Percentiles rank a stretch among this genome's conserved stretches.
These are phyloP conservation scores for Archips crataeganus DNA, from an alignment of 2,888 invertebrate species.

Conservation along the genomic window DNA sequence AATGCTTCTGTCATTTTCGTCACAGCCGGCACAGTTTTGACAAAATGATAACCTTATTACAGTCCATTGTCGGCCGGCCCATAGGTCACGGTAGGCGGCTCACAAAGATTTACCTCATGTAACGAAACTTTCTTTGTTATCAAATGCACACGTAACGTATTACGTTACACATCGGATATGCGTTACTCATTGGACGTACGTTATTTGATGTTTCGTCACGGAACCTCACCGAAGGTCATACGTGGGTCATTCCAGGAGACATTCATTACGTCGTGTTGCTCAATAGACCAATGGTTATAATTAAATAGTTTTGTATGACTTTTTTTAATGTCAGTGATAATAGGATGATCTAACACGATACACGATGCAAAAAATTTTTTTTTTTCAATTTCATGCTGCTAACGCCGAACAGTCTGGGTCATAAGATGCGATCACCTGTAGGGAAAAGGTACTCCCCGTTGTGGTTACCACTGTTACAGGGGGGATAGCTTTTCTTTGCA, in stretches of 20 bases:
- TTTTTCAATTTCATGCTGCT: background rate
- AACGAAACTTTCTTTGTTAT: slow-evolving; percentile 42
- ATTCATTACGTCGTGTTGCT: slow-evolving; percentile 26
- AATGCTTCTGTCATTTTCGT: background rate
- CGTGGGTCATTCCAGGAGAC: slow-evolving; percentile 21
- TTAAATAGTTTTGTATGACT: slow-evolving; percentile 18
- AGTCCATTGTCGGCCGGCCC: slow-evolving; percentile 18
- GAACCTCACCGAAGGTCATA: slow-evolving; percentile 37
- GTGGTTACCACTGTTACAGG: too few relatives aligned
- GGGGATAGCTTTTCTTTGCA: too few relatives aligned
- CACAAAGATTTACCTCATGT: slow-evolving; percentile 35
- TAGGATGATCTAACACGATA: slow-evolving; percentile 1
- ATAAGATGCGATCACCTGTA: background rate
- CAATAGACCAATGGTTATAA: slow-evolving; percentile 25
- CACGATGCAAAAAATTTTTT: background rate
- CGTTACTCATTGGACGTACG: slow-evolving; percentile 30
- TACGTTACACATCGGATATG: slow-evolving; percentile 34
- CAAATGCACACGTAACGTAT: slow-evolving; percentile 34
- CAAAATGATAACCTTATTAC: slow-evolving; percentile 23
- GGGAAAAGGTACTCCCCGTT: too few relatives aligned
- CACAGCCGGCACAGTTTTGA: slow-evolving; percentile 1
- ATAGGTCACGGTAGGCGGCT: slow-evolving; percentile 30
- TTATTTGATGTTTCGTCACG: slow-evolving; percentile 30
- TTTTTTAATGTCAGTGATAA: slow-evolving; percentile 12
- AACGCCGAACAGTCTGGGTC: background rate